Evolutionary conservation across 2,797 vertebrate genomes (phyloP), one percentile per base, ranked within the genome.

Genomic region (Hozukius guyotensis): DNA sequence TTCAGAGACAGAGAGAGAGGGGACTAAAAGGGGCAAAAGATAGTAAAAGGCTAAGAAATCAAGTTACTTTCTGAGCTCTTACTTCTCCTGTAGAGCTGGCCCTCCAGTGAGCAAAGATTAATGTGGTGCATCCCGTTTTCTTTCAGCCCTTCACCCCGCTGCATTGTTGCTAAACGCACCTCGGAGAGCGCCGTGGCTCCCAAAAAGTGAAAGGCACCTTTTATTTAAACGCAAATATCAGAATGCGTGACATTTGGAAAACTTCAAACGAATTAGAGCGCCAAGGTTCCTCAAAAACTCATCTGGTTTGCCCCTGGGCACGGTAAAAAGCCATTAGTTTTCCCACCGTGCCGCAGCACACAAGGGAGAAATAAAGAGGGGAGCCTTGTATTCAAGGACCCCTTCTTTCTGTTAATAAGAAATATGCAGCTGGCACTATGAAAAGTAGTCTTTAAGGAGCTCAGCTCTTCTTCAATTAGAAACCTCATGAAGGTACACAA

Each of bases 271-370:
- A 92, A 90, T 91, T 85, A 89, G 77, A 90, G 84, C 24, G 20
- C 82, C 92, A 90, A 91, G 92, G 90, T 91, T 92, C 88, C 88
- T 88, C 80, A 85, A 77, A 53, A 90, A 88, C 85, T 92, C 84
- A 88, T 92, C 88, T 75, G 77, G 71, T 80, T 90, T 91, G 87
- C 88, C 89, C 90, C 85, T 86, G 81, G 89, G 90, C 75, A 60
- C 69, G 9, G 84, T 84, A 85, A 86, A 93, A 94, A 92, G 82
- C 88, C 86, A 92, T 93, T 90, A 81, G 80, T 92, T 90, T 91
- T 81, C 88, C 83, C 76, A 77, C 80, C 12, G 78, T 66, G 68
- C 81, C 3, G 12, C 78, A 46, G 72, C 87, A 72, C 77, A 75
- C 75, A 72, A 83, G 60, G 57, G 80, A 77, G 72, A 87, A 88